A percentile compares a stretch with the other conserved stretches of the same genome.
These are phyloP conservation scores for Cecidostiba fungosa DNA, from an alignment of 2,888 invertebrate species.

Conservation along the genomic window DNA sequence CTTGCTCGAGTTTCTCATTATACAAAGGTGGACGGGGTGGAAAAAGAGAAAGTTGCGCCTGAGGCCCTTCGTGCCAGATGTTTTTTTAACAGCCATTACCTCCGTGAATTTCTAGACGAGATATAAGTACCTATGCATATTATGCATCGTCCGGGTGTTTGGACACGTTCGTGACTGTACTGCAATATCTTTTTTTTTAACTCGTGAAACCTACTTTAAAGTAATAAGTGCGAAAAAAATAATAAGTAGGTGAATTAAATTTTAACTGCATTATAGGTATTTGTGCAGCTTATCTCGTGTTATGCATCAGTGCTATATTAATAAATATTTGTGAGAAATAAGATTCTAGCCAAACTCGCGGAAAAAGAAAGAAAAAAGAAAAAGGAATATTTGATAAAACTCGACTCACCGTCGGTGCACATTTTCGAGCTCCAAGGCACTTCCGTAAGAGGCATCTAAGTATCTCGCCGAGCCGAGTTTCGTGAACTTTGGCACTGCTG, in stretches of 20 bases:
- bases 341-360: too few species aligned
- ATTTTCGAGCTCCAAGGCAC: constrained; percentile 70
- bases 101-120: background rate
- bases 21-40: background rate
- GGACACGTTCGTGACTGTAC: background rate
- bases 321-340: too few species aligned
- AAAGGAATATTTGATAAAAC: background rate
- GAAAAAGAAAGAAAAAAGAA: background rate
- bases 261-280: too few species aligned
- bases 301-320: too few species aligned
- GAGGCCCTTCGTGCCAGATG: constrained; percentile 5
- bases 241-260: too few species aligned
- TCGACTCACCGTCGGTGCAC: constrained; percentile 72
- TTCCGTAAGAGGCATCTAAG: constrained; percentile 71
- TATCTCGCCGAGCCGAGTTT: constrained; percentile 70
- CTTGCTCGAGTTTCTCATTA: background rate
- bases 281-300: too few species aligned
- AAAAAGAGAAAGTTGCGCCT: constrained; percentile 17
- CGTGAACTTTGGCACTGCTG: constrained; percentile 69
- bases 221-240: too few species aligned
- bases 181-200: background rate
- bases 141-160: background rate
- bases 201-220: too few species aligned
- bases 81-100: constrained; percentile 1
- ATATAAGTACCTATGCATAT: background rate